Evolutionary conservation across 2,797 vertebrate genomes (phyloP).

Genomic region (Catamblyrhynchus diadema): DNA sequence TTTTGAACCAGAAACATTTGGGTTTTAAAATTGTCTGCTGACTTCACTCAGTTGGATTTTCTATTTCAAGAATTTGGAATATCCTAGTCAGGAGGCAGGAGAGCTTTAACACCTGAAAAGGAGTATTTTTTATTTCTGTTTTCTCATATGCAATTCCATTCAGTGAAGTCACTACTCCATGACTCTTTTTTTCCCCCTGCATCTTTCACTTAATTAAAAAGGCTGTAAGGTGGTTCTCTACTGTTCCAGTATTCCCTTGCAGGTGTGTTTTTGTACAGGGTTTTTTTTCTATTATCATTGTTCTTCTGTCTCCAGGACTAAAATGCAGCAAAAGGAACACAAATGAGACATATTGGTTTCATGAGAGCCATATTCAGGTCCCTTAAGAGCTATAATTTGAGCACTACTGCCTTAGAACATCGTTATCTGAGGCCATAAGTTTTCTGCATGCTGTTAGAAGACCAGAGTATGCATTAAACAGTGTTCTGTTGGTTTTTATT

Average conservation of each 20-base stretch:
- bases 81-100: not conserved
- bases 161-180: not conserved
- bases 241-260: not conserved
- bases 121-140: not conserved
- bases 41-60: not conserved
- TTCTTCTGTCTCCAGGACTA: not conserved
- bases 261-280: not conserved
- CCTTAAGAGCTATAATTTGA: slow-evolving; percentile 11
- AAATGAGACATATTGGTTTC: not conserved
- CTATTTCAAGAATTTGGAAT: not conserved
- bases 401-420: not conserved
- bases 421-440: not conserved
- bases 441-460: not conserved
- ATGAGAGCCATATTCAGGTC: not conserved
- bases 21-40: rapidly evolving
- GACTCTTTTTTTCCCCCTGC: rapidly evolving
- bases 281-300: not conserved
- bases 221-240: not conserved
- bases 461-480: not conserved
- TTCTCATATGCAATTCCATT: not conserved
- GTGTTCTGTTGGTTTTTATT: not conserved
- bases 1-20: not conserved
- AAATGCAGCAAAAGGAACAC: not conserved
- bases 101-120: not conserved
- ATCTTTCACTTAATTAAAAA: not conserved